Percentiles rank a stretch among this genome's conserved stretches.
Evolutionary conservation across 2,888 invertebrate genomes (phyloP).

Genomic region (Calameuta idolon): DNA sequence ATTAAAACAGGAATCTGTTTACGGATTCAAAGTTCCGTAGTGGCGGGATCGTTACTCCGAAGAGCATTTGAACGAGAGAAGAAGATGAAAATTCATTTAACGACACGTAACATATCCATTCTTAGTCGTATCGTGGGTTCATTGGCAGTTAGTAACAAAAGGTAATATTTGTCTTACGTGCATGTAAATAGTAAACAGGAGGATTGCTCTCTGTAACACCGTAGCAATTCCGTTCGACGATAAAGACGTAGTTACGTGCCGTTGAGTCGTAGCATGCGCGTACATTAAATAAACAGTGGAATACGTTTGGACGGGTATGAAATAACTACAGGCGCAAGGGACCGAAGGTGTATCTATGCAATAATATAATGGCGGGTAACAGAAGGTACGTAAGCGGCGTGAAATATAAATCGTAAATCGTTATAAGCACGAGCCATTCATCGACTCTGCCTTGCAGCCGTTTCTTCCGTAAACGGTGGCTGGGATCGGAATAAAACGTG

Average conservation of each 20-base stretch:
- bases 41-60: background rate
- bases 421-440: background rate
- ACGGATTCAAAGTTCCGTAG: background rate
- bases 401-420: background rate
- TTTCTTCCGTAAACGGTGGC: background rate
- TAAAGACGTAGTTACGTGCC: background rate
- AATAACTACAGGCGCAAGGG: background rate
- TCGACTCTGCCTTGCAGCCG: background rate
- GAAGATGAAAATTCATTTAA: background rate
- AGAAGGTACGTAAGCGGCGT: background rate
- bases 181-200: conserved; percentile 7
- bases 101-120: background rate
- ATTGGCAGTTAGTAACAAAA: conserved; percentile 4
- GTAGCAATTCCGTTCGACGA: background rate
- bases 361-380: background rate
- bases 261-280: background rate
- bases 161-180: conserved; percentile 9
- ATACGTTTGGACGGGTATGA: background rate
- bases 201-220: background rate
- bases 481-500: background rate
- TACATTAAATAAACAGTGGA: background rate
- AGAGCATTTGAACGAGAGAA: background rate
- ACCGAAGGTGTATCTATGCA: background rate
- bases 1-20: background rate
- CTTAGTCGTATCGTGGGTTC: background rate